Base-by-base conservation (phyloP, 2,113 vertebrate species). In the Motacilla tschutschensis region DNA sequence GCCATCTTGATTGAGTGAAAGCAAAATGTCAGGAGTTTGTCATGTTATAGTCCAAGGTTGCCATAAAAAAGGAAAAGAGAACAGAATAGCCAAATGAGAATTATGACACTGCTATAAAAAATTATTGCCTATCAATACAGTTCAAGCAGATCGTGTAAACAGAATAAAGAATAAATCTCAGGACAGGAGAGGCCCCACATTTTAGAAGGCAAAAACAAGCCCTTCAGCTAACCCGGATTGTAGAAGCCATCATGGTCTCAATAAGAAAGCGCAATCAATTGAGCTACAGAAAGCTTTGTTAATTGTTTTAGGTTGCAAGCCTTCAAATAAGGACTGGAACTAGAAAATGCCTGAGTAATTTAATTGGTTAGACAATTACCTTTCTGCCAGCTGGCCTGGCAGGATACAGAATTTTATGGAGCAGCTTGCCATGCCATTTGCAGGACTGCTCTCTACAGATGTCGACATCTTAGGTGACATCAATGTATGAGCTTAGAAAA, bases 271-370 rank as follows among this genome's bases (percentile, higher is more conserved):
- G 6, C 9, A 71, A 12, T 25, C 9, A 36, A 58, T 63, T 57
- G n/a, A 38, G 6, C 8, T 74, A 33, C 36, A 74, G 31, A 81
- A 75, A 83, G 7, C 25, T 54, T 80, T 59, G 9, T 38, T 65
- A 62, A 41, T 75, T 72, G 25, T 77, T 89, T 75, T 64, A 41
- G 17, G 14, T 51, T 83, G 20, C 29, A 81, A 75, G 35, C n/a
- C 43, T 69, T 8, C 6, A 90, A 65, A 88, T 46, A 67, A 71
- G 17, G 17, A 33, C 36, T 75, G 9, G 25, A 90, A 57, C 54
- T 81, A 64, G 74, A 83, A 88, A 90, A 90, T 65, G 58, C 24
- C 47, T 62, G 41, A 69, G 54, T 69, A 90, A 86, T 89, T 88
- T 72, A 78, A 87, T 63, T 71, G 65, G 41, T 55, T 90, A 85